Evolutionary conservation across 2,888 invertebrate genomes (phyloP).

Genomic region (Drosophila fungiperda): DNA sequence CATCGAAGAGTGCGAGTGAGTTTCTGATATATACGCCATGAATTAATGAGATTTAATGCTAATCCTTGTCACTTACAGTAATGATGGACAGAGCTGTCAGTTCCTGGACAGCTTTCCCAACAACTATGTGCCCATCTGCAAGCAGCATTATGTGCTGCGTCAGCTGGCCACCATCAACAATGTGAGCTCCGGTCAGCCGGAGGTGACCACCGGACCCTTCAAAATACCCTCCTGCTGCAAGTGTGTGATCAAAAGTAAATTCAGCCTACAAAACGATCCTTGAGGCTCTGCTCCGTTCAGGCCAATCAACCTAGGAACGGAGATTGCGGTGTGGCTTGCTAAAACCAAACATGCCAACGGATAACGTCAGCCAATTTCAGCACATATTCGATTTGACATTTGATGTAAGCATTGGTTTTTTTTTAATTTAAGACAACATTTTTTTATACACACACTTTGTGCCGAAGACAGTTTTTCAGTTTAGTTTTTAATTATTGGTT

Average conservation of each 20-base stretch:
- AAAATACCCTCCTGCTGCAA: conserved; percentile 91
- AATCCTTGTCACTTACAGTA: conserved; percentile 72
- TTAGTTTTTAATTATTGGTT: background rate
- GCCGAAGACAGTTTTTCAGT: background rate
- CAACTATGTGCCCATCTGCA: conserved; percentile 60
- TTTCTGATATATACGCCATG: conserved; percentile 48
- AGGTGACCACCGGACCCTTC: conserved; percentile 86
- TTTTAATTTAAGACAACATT: background rate
- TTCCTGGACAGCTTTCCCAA: conserved; percentile 62
- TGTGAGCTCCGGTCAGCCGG: conserved; percentile 80
- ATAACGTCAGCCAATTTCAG: conserved; percentile 31
- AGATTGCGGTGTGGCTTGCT: background rate
- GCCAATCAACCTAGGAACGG: background rate
- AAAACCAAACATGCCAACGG: conserved; percentile 5
- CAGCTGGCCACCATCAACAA: conserved; percentile 86
- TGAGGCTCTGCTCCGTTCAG: conserved; percentile 2
- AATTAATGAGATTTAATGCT: background rate
- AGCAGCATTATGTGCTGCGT: conserved; percentile 70
- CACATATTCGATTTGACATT: conserved; percentile 54
- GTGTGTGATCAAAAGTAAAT: conserved; percentile 86
- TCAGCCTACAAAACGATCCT: conserved; percentile 82
- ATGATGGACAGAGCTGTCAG: conserved; percentile 85
- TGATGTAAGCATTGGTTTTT: conserved; percentile 50
- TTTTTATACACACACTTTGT: background rate
- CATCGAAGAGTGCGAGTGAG: conserved; percentile 91